Evolutionary conservation across 2,797 vertebrate species (phyloP), one percentile per base, ranked within the genome.

Genomic region (Ambastaia sidthimunki): DNA sequence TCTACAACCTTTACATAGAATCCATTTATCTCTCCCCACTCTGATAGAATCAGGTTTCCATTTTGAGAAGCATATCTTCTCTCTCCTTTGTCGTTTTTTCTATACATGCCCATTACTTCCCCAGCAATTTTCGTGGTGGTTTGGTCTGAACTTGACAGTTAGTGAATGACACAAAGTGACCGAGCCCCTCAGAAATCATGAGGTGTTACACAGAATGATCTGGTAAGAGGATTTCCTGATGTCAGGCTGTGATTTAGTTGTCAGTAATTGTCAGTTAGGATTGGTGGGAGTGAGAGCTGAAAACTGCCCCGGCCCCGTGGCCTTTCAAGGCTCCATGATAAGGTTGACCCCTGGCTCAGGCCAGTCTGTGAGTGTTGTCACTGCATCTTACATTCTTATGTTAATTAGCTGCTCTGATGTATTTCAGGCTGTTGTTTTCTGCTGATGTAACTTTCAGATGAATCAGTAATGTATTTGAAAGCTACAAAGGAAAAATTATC

Each of bases 231-330:
- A 86, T 86, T 77, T 82, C 57, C 73, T 66, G 44, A 80, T 80
- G 77, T 83, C 82, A 86, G 76, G 66, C 82, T 82, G 73, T 77
- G 84, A 80, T 83, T 82, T 85, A 78, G 34, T 52, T 80, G 82
- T 77, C 77, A 80, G 80, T 84, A 79, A 84, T 80, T 78, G 73
- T 83, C 34, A 74, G 23, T 9, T 13, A 70, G 25, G 37, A 44
- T 23, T 57, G 21, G 7, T 65, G 11, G 78, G 41, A 37, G 13
- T 31, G 18, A 60, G 50, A 80, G 23, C 34, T 25, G 19, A 52
- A 74, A 82, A 50, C 59, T 63, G 19, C 25, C 52, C 25, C 18
- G 9, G 28, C 19, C 54, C 13, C 44, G 34, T 41, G 41, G 62
- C 25, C 28, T 62, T 48, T 31, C 59, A 31, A 13, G 6, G 13